Base-by-base conservation (phyloP, 2,797 vertebrate genomes). In the Betta splendens region DNA sequence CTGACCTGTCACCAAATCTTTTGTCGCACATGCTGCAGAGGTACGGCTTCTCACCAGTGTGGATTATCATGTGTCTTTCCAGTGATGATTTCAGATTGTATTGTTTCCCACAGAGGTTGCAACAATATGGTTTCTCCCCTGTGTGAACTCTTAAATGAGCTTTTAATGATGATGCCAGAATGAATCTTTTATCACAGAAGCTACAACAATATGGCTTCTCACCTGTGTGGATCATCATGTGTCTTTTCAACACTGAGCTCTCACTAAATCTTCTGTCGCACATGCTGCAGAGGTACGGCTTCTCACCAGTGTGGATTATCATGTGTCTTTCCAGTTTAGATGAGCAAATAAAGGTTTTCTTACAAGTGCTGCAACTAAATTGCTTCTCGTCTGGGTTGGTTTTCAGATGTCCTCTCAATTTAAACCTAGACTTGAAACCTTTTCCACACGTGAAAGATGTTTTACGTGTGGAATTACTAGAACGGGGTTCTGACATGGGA, bases 21-120 rank as follows among this genome's bases (percentile, higher is more conserved):
- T 31, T 2, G 32, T 33, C 46, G 17, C 66, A 62, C 10, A 9
- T 39, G 3, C 46, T 26, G 9, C 69, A 72, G 25, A 6, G 3
- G n/a, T 31, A 29, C 0, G 53, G 54, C 12, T 9, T 52, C n/a
- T 36, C 59, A 23, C 16, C 26, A 16, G 39, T 43, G 0, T 43
- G 23, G 23, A 18, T 16, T 10, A 0, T 51, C 23, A 38, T 9
- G 2, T 45, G 43, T 0, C 0, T 2, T 17, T 11, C 26, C 1
- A 1, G 16, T 8, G 36, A 5, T 26, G 12, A 25, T 7, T 11
- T 17, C 10, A 45, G 2, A 23, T 9, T 31, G 13, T 39, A 54
- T 2, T 3, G 3, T 17, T 62, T 52, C 23, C 50, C 28, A 28
- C 60, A 47, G 12, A 11, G 25, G 4, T 26, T 15, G 43, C 44